A percentile compares a stretch with the other conserved stretches of the same genome.
These are phyloP conservation scores for Conchocele bisecta DNA, from an alignment of 2,888 invertebrate genomes.

Conservation along the genomic window DNA sequence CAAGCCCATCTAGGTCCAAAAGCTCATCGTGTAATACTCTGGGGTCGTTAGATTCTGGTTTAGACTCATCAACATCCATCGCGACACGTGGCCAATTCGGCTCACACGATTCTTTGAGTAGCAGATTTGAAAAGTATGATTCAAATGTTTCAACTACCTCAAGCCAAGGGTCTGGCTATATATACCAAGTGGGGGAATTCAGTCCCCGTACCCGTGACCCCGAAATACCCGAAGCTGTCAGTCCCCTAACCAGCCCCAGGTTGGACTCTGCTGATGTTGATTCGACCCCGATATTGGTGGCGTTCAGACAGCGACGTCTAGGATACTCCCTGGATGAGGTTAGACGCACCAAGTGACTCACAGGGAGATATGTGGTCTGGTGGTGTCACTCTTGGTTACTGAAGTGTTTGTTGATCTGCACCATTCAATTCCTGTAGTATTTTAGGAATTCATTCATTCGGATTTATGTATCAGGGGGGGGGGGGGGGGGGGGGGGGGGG, in stretches of 20 bases:
- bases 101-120: constrained; percentile 38
- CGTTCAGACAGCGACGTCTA: constrained; percentile 34
- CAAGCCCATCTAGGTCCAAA: constrained; percentile 29
- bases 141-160: too few species aligned
- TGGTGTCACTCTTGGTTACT: too few species aligned
- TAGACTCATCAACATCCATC: constrained; percentile 41
- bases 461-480: too few species aligned
- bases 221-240: neutral
- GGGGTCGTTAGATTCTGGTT: constrained; percentile 48
- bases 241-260: constrained; percentile 7
- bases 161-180: too few species aligned
- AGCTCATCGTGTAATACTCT: constrained; percentile 51
- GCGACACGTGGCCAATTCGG: constrained; percentile 27
- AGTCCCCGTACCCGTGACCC: neutral
- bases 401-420: too few species aligned
- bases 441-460: too few species aligned
- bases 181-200: constrained; percentile 15
- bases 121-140: too few species aligned
- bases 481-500: too few species aligned
- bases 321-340: constrained; percentile 13
- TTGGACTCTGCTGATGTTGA: constrained; percentile 4
- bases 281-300: constrained; percentile 21
- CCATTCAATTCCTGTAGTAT: too few species aligned
- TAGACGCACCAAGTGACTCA: constrained; percentile 10
- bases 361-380: too few species aligned